A percentile compares a stretch with the other conserved stretches of the same genome.
phyloP scores from a whole-genome alignment of 2,113 vertebrate genomes.

The Esox niger region DNA sequence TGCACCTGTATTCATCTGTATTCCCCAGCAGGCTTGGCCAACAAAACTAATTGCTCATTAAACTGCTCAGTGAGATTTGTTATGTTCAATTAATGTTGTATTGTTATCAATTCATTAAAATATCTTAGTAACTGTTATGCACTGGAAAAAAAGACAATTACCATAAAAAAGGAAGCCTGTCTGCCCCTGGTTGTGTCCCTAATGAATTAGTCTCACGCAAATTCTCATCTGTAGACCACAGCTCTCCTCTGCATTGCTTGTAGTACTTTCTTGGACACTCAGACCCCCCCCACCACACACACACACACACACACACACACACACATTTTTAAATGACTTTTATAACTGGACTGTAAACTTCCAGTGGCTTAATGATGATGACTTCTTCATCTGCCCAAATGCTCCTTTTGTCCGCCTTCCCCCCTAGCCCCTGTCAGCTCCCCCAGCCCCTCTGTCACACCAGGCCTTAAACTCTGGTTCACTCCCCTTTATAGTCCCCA shows the following conservation, averaged over 20 bases:
- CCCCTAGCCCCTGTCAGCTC: constrained; percentile 47
- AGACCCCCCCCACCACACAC: constrained; percentile 49
- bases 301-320: constrained; percentile 70
- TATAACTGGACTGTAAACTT: constrained; percentile 84
- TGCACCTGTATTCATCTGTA: no score
- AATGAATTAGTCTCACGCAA: constrained; percentile 63
- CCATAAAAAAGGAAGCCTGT: no score
- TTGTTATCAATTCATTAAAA: no score
- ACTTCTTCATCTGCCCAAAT: constrained; percentile 95
- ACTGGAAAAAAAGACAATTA: no score
- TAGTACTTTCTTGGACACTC: constrained; percentile 44
- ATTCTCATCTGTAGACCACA: neutral
- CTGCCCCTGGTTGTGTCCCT: constrained; percentile 56
- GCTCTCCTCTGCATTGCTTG: constrained; percentile 28
- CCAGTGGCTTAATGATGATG: constrained; percentile 90
- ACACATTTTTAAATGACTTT: constrained; percentile 76
- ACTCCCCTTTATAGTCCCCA: constrained; percentile 67
- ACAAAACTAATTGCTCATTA: no score
- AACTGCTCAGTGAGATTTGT: no score
- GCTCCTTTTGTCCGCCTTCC: constrained; percentile 83
- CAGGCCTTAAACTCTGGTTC: constrained; percentile 66
- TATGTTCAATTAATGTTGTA: no score
- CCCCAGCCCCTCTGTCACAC: constrained; percentile 53
- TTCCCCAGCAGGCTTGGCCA: no score
- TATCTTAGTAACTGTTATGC: no score